Percentiles rank a stretch among this genome's conserved stretches.
These are phyloP conservation scores for Lerista edwardsae DNA, from an alignment of 2,797 vertebrate species.

Conservation along the genomic window DNA sequence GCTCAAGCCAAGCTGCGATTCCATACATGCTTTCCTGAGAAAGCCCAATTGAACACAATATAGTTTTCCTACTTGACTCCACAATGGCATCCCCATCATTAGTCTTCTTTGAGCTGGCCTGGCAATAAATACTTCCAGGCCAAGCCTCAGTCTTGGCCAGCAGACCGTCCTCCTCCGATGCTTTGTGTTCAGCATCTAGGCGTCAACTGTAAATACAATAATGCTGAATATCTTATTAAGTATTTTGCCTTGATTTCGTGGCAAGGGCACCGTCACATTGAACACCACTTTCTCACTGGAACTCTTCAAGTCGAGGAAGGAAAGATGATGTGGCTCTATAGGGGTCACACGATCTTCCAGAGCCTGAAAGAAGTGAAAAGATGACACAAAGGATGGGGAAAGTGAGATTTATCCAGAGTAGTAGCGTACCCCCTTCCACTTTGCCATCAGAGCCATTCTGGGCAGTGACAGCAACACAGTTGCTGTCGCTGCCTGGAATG, in stretches of 20 bases:
- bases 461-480: too few relatives aligned
- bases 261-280: constrained; percentile 89
- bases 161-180: neutral
- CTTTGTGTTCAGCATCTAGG: neutral
- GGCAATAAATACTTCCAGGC: neutral
- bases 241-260: constrained; percentile 86
- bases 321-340: constrained; percentile 87
- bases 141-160: neutral
- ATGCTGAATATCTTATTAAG: neutral
- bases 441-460: too few relatives aligned
- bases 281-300: constrained; percentile 88
- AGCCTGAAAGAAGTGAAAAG: constrained; percentile 79
- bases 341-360: constrained; percentile 89
- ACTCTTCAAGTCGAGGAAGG: constrained; percentile 87
- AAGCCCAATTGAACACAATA: neutral
- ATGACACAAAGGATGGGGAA: constrained; percentile 36
- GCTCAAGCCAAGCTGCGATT: neutral
- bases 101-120: neutral
- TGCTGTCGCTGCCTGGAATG: too few relatives aligned
- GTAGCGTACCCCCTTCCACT: too few relatives aligned
- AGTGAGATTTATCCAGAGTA: neutral
- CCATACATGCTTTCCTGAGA: too few relatives aligned
- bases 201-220: neutral
- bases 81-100: neutral
- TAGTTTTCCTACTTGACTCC: neutral